phyloP scores from a whole-genome alignment of 2,888 invertebrate genomes.

The Ethmia dodecea region DNA sequence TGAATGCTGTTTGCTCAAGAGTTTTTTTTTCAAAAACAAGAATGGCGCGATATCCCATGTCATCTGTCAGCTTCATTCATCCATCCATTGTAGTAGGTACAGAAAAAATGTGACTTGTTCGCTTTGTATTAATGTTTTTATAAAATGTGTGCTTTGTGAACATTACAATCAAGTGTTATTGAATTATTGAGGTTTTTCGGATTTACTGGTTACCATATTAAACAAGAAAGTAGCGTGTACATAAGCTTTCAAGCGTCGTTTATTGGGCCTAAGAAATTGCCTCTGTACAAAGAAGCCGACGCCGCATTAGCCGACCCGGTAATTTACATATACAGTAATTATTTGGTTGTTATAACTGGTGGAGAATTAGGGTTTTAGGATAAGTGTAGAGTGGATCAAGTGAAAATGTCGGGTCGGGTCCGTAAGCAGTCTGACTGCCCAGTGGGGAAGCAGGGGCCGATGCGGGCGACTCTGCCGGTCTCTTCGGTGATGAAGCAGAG shows the following conservation, averaged over 20 bases:
- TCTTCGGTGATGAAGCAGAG: slow-evolving; percentile 83
- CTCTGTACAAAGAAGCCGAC: slow-evolving; percentile 61
- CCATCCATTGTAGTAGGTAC: slow-evolving; percentile 71
- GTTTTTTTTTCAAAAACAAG: slow-evolving; percentile 24
- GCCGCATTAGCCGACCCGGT: slow-evolving; percentile 54
- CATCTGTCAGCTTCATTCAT: slow-evolving; percentile 66
- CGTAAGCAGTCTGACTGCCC: slow-evolving; percentile 83
- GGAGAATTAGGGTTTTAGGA: slow-evolving; percentile 31
- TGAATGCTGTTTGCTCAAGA: slow-evolving; percentile 22
- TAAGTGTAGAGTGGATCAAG: slow-evolving; percentile 28
- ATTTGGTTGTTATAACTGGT: slow-evolving; percentile 33
- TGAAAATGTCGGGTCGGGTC: slow-evolving; percentile 78
- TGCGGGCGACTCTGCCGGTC: slow-evolving; percentile 87
- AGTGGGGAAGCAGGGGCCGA: slow-evolving; percentile 79
- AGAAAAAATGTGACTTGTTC: slow-evolving; percentile 71
- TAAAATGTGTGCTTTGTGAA: slow-evolving; percentile 49
- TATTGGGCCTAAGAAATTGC: slow-evolving; percentile 44
- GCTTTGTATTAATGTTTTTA: slow-evolving; percentile 60
- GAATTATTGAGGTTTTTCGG: slow-evolving; percentile 36
- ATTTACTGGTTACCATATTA: slow-evolving; percentile 31
- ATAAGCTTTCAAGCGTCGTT: slow-evolving; percentile 29
- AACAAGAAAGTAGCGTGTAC: slow-evolving; percentile 27
- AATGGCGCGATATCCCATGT: slow-evolving; percentile 73
- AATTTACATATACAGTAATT: slow-evolving; percentile 41
- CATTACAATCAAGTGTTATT: slow-evolving; percentile 42